phyloP scores from a whole-genome alignment of 2,797 vertebrate species.

The Silurus lanzhouensis region DNA sequence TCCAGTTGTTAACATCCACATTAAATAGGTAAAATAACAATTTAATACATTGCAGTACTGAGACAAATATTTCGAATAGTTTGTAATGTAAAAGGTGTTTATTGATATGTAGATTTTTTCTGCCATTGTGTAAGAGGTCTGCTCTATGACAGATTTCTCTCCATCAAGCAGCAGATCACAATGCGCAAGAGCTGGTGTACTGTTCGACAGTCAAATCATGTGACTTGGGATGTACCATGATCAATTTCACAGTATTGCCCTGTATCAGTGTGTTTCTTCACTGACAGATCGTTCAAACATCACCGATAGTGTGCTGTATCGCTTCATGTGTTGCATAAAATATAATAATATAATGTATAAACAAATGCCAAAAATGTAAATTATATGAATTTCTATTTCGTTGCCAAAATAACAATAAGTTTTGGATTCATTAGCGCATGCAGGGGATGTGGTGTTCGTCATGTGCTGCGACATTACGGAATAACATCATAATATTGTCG shows the following conservation, averaged over 20 bases:
- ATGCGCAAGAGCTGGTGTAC: not conserved
- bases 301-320: not conserved
- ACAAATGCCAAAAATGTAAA: too few species aligned
- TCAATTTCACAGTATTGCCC: not conserved
- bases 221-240: not conserved
- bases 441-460: not conserved
- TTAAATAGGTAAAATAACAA: not conserved
- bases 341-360: not conserved
- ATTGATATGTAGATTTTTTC: not conserved
- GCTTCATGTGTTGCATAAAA: not conserved
- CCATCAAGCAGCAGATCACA: not conserved
- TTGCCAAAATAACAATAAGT: too few species aligned
- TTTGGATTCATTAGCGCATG: not conserved
- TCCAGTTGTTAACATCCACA: not conserved
- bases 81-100: not conserved
- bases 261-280: not conserved
- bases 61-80: not conserved
- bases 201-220: not conserved
- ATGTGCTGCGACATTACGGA: not conserved
- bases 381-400: too few species aligned
- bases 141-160: too few species aligned
- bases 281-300: not conserved
- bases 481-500: not conserved
- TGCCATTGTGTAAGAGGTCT: not conserved
- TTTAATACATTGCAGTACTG: not conserved